Evolutionary conservation across 2,888 invertebrate species (phyloP).

Genomic region (Brachylomia viminalis): DNA sequence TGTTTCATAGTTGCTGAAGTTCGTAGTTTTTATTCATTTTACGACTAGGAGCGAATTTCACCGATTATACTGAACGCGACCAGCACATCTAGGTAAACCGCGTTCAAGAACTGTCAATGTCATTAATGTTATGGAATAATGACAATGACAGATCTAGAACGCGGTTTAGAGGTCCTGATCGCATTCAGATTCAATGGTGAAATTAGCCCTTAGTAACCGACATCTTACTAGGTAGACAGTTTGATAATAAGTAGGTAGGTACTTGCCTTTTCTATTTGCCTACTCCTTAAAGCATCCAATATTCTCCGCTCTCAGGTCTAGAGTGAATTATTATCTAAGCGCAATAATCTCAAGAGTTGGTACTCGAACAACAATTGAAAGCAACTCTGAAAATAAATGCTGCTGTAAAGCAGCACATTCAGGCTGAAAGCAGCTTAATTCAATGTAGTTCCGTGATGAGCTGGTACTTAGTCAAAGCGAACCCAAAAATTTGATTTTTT

Average conservation of each 20-base stretch:
- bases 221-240: background rate
- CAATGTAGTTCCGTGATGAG: conserved; percentile 2
- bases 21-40: background rate
- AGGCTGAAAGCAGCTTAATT: conserved; percentile 3
- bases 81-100: no score
- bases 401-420: conserved; percentile 13
- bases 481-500: background rate
- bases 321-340: conserved; percentile 11
- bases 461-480: background rate
- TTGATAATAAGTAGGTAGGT: background rate
- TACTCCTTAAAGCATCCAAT: conserved; percentile 8
- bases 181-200: no score
- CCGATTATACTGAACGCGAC: no score
- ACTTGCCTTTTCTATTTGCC: background rate
- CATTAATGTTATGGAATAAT: no score
- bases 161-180: no score
- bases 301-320: background rate
- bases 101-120: no score
- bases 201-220: background rate
- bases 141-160: no score
- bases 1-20: background rate
- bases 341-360: conserved; percentile 20
- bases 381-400: conserved; percentile 31
- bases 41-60: background rate
- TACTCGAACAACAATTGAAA: conserved; percentile 13